Evolutionary conservation across 2,797 vertebrate species (phyloP).

Genomic region (Oryzias sinensis): DNA sequence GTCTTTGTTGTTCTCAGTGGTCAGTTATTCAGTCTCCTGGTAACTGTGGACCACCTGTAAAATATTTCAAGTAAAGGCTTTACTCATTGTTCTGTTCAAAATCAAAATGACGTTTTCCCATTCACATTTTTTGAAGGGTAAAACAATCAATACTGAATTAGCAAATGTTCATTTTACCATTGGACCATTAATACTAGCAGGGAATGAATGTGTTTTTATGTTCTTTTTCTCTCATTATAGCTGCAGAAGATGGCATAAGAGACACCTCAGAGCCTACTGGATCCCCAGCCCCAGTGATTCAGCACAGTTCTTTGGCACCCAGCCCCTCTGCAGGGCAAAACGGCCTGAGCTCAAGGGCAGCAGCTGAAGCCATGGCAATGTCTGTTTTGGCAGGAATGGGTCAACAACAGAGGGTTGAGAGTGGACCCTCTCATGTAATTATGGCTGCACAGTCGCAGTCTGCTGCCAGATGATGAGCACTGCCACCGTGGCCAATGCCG

Average conservation of each 20-base stretch:
- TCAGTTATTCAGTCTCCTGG: no score
- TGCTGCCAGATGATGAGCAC: constrained; percentile 93
- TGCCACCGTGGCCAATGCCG: constrained; percentile 55
- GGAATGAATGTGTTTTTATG: constrained; percentile 8
- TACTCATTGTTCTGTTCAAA: no score
- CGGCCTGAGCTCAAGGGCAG: constrained; percentile 87
- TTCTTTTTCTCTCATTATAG: constrained; percentile 18
- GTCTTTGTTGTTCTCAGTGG: no score
- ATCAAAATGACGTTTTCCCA: no score
- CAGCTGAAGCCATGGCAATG: constrained; percentile 93
- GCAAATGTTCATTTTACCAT: no score
- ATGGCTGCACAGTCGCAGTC: constrained; percentile 96
- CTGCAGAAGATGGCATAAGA: constrained; percentile 86
- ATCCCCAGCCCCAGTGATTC: constrained; percentile 92
- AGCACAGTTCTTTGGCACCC: constrained; percentile 88
- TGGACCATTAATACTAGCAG: not conserved
- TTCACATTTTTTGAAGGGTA: no score
- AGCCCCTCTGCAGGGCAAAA: constrained; percentile 81
- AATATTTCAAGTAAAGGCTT: no score
- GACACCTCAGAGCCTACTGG: constrained; percentile 88
- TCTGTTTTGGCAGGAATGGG: constrained; percentile 96
- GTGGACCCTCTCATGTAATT: constrained; percentile 87
- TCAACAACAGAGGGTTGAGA: constrained; percentile 77
- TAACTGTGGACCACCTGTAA: no score
- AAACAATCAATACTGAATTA: no score